Evolutionary conservation across 2,888 invertebrate species (phyloP).

Genomic region (Cephalotes varians): DNA sequence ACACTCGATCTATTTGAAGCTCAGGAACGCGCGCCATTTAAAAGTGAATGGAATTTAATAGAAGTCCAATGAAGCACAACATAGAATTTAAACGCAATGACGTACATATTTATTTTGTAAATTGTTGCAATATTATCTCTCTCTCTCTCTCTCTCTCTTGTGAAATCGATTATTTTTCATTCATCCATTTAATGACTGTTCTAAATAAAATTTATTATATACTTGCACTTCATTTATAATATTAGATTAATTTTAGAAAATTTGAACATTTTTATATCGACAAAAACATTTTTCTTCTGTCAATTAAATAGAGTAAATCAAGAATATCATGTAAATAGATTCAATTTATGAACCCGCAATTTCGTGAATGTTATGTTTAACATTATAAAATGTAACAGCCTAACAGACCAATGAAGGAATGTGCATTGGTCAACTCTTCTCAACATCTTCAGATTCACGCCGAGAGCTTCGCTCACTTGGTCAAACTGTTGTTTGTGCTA

Average conservation of each 20-base stretch:
- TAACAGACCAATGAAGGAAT: conserved; percentile 66
- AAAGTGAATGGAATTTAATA: conserved; percentile 4
- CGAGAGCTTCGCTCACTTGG: conserved; percentile 11
- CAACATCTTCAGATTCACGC: conserved; percentile 56
- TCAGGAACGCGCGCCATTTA: conserved; percentile 29
- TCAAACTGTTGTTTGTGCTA: conserved; percentile 9
- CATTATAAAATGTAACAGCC: conserved; percentile 62
- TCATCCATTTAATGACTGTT: not conserved
- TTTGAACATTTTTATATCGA: not conserved
- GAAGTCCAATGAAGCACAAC: not conserved
- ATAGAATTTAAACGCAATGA: not conserved
- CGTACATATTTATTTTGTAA: not conserved
- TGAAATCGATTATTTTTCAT: conserved; percentile 32
- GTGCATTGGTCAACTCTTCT: conserved; percentile 69
- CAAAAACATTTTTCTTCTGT: conserved; percentile 36
- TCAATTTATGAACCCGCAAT: conserved; percentile 48
- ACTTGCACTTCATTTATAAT: not conserved
- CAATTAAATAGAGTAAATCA: conserved; percentile 64
- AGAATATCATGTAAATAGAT: conserved; percentile 18
- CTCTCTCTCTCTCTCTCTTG: not conserved
- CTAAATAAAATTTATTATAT: not conserved
- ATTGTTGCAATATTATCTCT: not conserved
- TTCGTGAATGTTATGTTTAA: conserved; percentile 64
- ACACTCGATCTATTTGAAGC: conserved; percentile 20
- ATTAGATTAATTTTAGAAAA: not conserved